Percentiles rank a stretch among this genome's conserved stretches.
Conservation (phyloP, 1,140 invertebrate species). For the Drosophila pseudoananassae region DNA sequence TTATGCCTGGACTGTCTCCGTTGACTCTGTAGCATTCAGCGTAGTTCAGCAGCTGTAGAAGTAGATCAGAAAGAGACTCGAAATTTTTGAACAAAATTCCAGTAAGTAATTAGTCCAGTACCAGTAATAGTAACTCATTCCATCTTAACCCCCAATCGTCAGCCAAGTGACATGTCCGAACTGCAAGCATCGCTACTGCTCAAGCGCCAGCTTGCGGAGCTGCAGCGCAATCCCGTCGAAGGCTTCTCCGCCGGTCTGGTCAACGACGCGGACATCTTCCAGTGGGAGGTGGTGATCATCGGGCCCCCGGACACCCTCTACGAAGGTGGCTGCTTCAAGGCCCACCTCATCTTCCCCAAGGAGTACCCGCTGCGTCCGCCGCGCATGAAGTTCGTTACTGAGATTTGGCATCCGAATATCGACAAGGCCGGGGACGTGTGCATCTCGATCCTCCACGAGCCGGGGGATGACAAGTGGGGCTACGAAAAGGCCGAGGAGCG, state of each 20-base stretch:
- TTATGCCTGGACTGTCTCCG: conserved; percentile 23
- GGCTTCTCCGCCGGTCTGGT: conserved; percentile 98
- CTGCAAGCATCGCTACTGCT: conserved; percentile 96
- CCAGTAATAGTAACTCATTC: conserved; percentile 40
- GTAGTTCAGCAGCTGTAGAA: conserved; percentile 41
- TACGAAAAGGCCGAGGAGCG: conserved; percentile 99
- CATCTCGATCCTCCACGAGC: conserved; percentile 99
- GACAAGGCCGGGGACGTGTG: conserved; percentile 98
- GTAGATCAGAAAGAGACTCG: conserved; percentile 43
- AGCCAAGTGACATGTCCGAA: conserved; percentile 89
- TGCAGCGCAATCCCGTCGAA: conserved; percentile 95
- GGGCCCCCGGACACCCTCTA: conserved; percentile 98
- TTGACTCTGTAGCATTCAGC: conserved; percentile 46
- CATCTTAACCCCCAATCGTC: not conserved
- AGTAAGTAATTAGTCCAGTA: conserved; percentile 36
- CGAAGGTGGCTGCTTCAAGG: conserved; percentile 99
- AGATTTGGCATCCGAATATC: conserved; percentile 99
- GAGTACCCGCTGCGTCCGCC: conserved; percentile 99
- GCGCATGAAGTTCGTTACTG: conserved; percentile 99
- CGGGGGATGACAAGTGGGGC: conserved; percentile 97
- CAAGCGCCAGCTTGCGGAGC: conserved; percentile 96
- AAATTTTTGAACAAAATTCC: conserved; percentile 67
- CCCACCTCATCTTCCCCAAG: conserved; percentile 97
- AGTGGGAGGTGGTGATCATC: conserved; percentile 99
- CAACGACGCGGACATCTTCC: conserved; percentile 97